Conservation (phyloP, 2,888 invertebrate genomes). For the Drosophila colorata region DNA sequence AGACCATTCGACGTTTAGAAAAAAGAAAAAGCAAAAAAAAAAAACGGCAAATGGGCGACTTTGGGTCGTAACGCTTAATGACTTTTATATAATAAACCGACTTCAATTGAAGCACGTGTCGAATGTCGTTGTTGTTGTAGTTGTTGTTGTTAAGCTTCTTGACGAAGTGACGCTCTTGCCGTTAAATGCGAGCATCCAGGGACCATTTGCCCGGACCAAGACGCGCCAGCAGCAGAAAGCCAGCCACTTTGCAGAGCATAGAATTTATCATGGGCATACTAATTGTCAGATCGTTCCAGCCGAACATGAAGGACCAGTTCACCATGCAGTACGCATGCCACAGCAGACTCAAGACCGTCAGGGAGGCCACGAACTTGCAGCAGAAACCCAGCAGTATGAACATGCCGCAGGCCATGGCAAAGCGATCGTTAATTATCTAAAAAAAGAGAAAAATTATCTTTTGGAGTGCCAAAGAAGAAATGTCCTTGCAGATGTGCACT, state of each 20-base stretch:
- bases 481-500: too few species aligned
- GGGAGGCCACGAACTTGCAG: too few species aligned
- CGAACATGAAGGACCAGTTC: too few species aligned
- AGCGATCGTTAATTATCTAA: too few species aligned
- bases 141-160: conserved; percentile 9
- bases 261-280: conserved; percentile 21
- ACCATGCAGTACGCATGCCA: too few species aligned
- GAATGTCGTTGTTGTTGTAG: conserved; percentile 9
- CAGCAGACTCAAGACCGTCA: too few species aligned
- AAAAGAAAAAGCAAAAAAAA: conserved; percentile 2
- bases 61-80: conserved; percentile 47
- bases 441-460: too few species aligned
- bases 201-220: conserved; percentile 58
- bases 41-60: conserved; percentile 13
- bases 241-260: conserved; percentile 29
- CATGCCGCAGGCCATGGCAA: too few species aligned
- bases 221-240: conserved; percentile 35
- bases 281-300: conserved; percentile 16
- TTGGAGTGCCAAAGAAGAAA: too few species aligned
- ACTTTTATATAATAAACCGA: conserved; percentile 55
- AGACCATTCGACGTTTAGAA: conserved; percentile 22
- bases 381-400: too few species aligned
- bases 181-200: conserved; percentile 22
- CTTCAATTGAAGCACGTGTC: conserved; percentile 10
- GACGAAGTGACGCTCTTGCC: conserved; percentile 2